These are phyloP conservation scores for Drosophila meridionalis DNA, from an alignment of 2,888 invertebrate species.

Conservation along the genomic window DNA sequence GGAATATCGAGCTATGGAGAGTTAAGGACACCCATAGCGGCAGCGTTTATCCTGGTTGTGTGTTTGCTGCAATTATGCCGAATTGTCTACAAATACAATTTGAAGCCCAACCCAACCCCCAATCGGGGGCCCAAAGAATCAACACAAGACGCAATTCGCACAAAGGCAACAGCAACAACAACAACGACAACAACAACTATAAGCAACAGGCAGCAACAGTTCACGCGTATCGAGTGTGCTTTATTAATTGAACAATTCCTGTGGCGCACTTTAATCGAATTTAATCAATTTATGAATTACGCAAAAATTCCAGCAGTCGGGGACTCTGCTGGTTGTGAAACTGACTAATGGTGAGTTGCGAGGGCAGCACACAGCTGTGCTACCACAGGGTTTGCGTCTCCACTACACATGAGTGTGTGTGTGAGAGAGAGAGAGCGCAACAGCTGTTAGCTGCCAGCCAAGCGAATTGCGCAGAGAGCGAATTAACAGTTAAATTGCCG, in stretches of 20 bases:
- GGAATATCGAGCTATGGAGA: not conserved
- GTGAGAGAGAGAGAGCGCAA: not conserved
- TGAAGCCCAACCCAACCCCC: conserved; percentile 30
- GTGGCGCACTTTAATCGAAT: conserved; percentile 66
- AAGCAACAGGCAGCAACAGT: conserved; percentile 8
- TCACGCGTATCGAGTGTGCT: conserved; percentile 48
- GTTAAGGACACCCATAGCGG: conserved; percentile 19
- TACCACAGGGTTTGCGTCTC: conserved; percentile 23
- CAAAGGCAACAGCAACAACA: conserved; percentile 25
- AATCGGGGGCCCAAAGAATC: conserved; percentile 25
- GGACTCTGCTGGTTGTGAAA: conserved; percentile 17
- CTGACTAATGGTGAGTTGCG: conserved; percentile 38
- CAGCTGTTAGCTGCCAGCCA: not conserved
- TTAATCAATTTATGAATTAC: conserved; percentile 74
- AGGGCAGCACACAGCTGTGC: too few species aligned
- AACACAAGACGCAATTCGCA: conserved; percentile 50
- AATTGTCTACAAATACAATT: conserved; percentile 78
- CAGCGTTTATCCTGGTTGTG: conserved; percentile 43
- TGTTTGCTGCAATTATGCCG: conserved; percentile 71
- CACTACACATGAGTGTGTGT: conserved; percentile 5
- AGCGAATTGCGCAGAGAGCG: conserved; percentile 12
- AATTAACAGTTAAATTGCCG: conserved; percentile 7
- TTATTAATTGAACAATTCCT: conserved; percentile 57
- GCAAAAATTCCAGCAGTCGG: conserved; percentile 36
- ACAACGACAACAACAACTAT: conserved; percentile 1